phyloP scores from a whole-genome alignment of 2,888 invertebrate species.

The Tipula helvola region DNA sequence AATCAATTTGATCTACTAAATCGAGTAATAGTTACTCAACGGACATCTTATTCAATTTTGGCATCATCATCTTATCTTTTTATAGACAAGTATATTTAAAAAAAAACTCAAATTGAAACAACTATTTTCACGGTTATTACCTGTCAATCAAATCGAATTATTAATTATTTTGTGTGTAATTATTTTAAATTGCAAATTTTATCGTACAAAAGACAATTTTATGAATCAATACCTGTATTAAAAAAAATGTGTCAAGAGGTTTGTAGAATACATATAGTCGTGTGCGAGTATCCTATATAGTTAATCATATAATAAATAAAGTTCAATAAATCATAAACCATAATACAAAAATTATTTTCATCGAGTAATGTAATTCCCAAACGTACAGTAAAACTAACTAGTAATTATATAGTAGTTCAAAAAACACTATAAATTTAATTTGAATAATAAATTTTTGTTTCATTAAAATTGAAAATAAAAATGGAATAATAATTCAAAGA shows the following conservation, averaged over 20 bases:
- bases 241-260: background rate
- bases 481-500: background rate
- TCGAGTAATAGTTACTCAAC: background rate
- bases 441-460: background rate
- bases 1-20: background rate
- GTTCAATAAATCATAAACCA: background rate
- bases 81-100: background rate
- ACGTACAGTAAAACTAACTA: background rate
- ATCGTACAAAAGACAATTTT: background rate
- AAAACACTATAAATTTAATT: background rate
- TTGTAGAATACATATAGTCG: background rate
- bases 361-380: background rate
- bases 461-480: background rate
- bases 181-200: background rate
- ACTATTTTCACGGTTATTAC: background rate
- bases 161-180: background rate
- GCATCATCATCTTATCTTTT: background rate
- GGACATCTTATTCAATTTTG: background rate
- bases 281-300: background rate
- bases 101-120: background rate
- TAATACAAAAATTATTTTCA: background rate
- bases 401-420: background rate
- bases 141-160: background rate
- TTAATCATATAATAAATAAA: background rate
- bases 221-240: background rate